phyloP scores from a whole-genome alignment of 1,140 invertebrate species.

The Drosophila guanche region DNA sequence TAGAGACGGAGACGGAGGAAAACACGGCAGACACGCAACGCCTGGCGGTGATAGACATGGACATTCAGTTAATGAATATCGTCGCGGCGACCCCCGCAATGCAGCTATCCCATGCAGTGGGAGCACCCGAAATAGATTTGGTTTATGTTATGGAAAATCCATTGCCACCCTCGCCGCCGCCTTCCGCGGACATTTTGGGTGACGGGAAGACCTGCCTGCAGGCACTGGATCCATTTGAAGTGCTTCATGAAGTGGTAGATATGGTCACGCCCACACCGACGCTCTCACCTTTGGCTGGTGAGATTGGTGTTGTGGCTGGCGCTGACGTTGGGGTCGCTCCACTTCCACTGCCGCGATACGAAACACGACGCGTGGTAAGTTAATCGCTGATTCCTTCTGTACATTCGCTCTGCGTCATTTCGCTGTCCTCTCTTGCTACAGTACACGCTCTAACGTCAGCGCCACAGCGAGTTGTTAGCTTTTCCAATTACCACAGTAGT shows the following conservation, averaged over 20 bases:
- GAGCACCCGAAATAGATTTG: slow-evolving; percentile 64
- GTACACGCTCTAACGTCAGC: too few relatives aligned
- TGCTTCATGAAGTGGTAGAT: slow-evolving; percentile 41
- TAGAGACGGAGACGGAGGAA: not conserved
- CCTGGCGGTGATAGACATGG: slow-evolving; percentile 21
- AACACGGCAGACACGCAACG: slow-evolving; percentile 10
- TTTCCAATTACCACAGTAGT: not conserved
- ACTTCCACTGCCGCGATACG: slow-evolving; percentile 49
- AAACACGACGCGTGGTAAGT: slow-evolving; percentile 77
- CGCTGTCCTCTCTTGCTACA: too few relatives aligned
- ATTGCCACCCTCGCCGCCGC: slow-evolving; percentile 68
- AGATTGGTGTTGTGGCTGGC: slow-evolving; percentile 2
- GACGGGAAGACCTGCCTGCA: slow-evolving; percentile 47
- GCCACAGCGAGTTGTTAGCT: too few relatives aligned
- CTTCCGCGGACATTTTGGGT: slow-evolving; percentile 53
- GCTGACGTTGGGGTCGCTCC: slow-evolving; percentile 5
- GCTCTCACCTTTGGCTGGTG: slow-evolving; percentile 15
- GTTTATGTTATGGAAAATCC: slow-evolving; percentile 75
- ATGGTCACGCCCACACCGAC: slow-evolving; percentile 33
- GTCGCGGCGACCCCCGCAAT: slow-evolving; percentile 26
- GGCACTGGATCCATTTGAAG: slow-evolving; percentile 55
- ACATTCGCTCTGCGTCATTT: too few relatives aligned
- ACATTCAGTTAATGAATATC: slow-evolving; percentile 43
- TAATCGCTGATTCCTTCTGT: slow-evolving; percentile 47
- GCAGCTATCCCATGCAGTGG: slow-evolving; percentile 27